phyloP scores from a whole-genome alignment of 2,797 vertebrate species.

The Simalia tracyae region DNA sequence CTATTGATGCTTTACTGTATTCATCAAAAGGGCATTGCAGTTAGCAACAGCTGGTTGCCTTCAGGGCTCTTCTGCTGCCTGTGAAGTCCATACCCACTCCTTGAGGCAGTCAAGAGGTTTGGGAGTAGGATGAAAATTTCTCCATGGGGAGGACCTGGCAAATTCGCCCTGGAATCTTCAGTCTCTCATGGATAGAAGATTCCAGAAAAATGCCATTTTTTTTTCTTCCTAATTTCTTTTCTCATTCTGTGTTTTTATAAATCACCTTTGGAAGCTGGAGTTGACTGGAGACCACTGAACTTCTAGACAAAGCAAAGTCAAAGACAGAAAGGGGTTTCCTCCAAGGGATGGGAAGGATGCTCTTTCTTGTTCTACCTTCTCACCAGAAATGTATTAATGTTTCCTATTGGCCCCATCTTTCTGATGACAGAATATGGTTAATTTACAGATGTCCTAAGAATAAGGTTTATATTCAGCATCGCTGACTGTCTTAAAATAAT shows the following conservation, averaged over 20 bases:
- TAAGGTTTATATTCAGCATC: not conserved
- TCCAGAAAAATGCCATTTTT: not conserved
- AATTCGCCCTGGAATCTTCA: not conserved
- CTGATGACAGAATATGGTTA: not conserved
- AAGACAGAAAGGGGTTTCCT: not conserved
- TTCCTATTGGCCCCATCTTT: not conserved
- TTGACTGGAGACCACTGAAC: not conserved
- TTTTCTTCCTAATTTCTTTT: not conserved
- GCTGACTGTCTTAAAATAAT: not conserved
- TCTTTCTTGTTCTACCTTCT: not conserved
- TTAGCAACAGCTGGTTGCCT: not conserved
- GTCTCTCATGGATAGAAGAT: not conserved
- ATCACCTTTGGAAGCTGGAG: not conserved
- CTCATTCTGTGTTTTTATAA: not conserved
- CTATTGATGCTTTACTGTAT: not conserved
- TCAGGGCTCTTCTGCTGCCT: not conserved
- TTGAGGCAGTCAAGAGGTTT: not conserved
- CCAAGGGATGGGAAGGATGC: not conserved
- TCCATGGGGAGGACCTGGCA: not conserved
- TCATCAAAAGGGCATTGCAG: not conserved
- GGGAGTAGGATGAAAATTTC: not conserved
- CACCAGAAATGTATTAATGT: not conserved
- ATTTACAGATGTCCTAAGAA: not conserved
- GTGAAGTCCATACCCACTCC: not conserved
- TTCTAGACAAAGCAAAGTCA: not conserved